Evolutionary conservation across 2,888 invertebrate genomes (phyloP), one percentile per base, ranked within the genome.

Genomic region (Limnephilus marmoratus): DNA sequence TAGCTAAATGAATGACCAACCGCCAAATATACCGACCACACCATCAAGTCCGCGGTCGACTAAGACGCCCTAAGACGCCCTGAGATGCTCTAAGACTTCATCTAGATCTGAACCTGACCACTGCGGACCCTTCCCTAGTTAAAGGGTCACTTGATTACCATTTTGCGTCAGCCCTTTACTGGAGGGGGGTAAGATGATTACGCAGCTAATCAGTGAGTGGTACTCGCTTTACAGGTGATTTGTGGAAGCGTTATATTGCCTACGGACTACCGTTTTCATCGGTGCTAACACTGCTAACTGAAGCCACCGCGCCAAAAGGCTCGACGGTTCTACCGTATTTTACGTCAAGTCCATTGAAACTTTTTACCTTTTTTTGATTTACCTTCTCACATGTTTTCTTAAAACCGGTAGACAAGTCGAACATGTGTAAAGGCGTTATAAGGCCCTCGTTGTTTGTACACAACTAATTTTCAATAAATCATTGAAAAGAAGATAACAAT

Each of bases 1-100:
- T 93, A 93, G 88, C 91, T 91, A 93, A 93, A 93, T 93, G 93
- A 92, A 93, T 93, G 92, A 92, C 91, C 92, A 85, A 92, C 92
- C 85, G 91, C 92, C 93, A 92, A 91, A 90, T 90, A 90, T 37
- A 86, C 88, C 41, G 86, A 93, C 93, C 93, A 91, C 93, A 91
- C 82, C 92, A 91, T 91, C 91, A 92, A 93, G 93, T 92, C 91
- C 91, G 88, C 90, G 93, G 93, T 92, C 90, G 53, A 29, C 86
- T 89, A 85, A 87, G 91, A 90, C 34, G n/a, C 82, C 31, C 49
- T 80, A 81, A 83, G 90, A 90, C 83, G 24, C 9, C 68, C 68
- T 68, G 9, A 68, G 24, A 68, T 34, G 82, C 82, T 31, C 49
- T 80, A 41, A 83, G 90, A 90, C 90, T 34, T 49, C 90, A 83